These are phyloP conservation scores for Nephrotoma appendiculata DNA, from an alignment of 2,888 invertebrate genomes.

Conservation along the genomic window DNA sequence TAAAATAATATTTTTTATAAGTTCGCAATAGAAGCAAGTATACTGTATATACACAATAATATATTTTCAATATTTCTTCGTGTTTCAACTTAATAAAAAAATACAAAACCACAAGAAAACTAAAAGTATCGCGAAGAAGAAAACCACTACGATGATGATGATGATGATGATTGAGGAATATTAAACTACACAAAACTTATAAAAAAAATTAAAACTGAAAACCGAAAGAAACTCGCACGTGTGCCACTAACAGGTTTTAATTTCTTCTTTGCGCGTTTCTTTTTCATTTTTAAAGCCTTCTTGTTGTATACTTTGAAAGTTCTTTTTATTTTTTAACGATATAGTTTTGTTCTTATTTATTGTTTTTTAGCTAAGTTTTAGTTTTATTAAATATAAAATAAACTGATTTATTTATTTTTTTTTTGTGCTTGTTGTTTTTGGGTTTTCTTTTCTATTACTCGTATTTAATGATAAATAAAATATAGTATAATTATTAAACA, in stretches of 20 bases:
- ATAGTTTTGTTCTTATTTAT: not conserved
- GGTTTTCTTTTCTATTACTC: no score
- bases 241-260: conserved; percentile 5
- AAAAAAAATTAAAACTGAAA: not conserved
- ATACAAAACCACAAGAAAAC: not conserved
- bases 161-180: not conserved
- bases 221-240: conserved; percentile 3
- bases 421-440: no score
- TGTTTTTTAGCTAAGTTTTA: not conserved
- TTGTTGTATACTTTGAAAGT: not conserved
- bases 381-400: not conserved
- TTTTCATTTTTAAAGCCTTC: not conserved
- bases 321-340: not conserved
- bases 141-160: not conserved
- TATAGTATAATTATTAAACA: no score
- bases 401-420: no score
- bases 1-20: not conserved
- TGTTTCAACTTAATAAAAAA: not conserved
- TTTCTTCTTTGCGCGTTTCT: not conserved
- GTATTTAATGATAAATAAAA: no score
- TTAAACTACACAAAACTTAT: not conserved
- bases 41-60: not conserved
- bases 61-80: not conserved
- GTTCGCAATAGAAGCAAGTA: not conserved
- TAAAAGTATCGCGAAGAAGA: not conserved